Conservation (phyloP, 2,888 invertebrate genomes). For the Zootermopsis nevadensis region DNA sequence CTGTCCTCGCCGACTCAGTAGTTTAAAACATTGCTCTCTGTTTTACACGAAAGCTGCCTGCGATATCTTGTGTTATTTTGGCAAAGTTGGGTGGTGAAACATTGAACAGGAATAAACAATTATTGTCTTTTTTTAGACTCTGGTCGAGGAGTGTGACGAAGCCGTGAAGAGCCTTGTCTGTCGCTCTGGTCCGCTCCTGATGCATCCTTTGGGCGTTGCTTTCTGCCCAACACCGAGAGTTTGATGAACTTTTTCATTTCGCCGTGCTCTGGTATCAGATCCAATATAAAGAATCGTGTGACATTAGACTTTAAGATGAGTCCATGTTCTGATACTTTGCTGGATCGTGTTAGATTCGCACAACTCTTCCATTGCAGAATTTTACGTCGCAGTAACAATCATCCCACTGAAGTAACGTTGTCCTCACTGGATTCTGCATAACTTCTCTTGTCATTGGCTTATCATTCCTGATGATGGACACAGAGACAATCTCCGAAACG, state of each 20-base stretch:
- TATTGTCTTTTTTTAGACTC: background rate
- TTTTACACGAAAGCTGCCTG: too few relatives aligned
- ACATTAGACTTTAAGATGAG: slow-evolving; percentile 44
- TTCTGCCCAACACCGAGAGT: slow-evolving; percentile 20
- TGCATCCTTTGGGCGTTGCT: slow-evolving; percentile 21
- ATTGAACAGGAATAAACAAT: slow-evolving; percentile 17
- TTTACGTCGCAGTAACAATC: background rate
- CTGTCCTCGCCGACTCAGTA: too few relatives aligned
- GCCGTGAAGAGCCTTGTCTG: background rate
- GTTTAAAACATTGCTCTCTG: too few relatives aligned
- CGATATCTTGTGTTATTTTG: too few relatives aligned
- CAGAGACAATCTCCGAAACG: too few relatives aligned
- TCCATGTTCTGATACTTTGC: slow-evolving; percentile 24
- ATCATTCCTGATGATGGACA: too few relatives aligned
- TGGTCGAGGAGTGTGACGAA: background rate
- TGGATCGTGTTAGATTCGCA: slow-evolving; percentile 31
- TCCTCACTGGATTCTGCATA: too few relatives aligned
- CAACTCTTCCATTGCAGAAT: slow-evolving; percentile 29
- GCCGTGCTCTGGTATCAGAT: slow-evolving; percentile 18
- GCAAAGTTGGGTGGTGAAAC: background rate
- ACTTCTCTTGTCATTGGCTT: too few relatives aligned
- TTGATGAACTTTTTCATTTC: slow-evolving; percentile 43
- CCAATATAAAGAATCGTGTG: slow-evolving; percentile 35
- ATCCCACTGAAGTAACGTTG: too few relatives aligned
- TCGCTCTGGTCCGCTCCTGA: background rate